Conservation (phyloP, 2,113 vertebrate species). For the Opisthocomus hoazin region DNA sequence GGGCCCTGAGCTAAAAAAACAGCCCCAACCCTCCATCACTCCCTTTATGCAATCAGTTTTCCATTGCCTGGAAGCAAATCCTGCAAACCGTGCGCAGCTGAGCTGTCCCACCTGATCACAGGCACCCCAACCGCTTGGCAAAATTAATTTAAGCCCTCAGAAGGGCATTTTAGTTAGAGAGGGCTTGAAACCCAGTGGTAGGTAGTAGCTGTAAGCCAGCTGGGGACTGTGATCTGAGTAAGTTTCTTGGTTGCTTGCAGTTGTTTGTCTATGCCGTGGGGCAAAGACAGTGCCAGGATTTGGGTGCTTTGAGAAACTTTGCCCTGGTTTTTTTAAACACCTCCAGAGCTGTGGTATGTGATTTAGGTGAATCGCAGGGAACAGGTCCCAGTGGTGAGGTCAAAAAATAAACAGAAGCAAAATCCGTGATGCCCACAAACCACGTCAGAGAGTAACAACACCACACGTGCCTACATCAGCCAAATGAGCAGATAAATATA, state of each 20-base stretch:
- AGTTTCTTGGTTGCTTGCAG: neutral
- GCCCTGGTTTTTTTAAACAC: rapidly evolving
- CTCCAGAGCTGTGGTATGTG: neutral
- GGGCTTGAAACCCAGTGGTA: neutral
- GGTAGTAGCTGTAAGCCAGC: neutral
- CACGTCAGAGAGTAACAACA: neutral
- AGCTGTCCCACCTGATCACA: neutral
- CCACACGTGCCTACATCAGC: rapidly evolving
- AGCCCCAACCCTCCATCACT: rapidly evolving
- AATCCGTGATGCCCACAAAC: neutral
- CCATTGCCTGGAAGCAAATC: neutral
- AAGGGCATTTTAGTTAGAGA: neutral
- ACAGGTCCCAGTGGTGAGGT: neutral
- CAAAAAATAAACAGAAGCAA: neutral
- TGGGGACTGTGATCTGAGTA: neutral
- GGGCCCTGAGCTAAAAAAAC: neutral
- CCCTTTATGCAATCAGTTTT: neutral
- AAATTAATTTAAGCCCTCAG: neutral
- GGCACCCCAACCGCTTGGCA: neutral
- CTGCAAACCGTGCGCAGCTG: neutral
- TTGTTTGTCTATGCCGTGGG: rapidly evolving
- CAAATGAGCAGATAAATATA: neutral
- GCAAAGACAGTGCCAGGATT: neutral
- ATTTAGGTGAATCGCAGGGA: neutral
- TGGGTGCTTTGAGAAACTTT: neutral